These are phyloP conservation scores for Scomber scombrus DNA, from an alignment of 2,113 vertebrate genomes.

Conservation along the genomic window DNA sequence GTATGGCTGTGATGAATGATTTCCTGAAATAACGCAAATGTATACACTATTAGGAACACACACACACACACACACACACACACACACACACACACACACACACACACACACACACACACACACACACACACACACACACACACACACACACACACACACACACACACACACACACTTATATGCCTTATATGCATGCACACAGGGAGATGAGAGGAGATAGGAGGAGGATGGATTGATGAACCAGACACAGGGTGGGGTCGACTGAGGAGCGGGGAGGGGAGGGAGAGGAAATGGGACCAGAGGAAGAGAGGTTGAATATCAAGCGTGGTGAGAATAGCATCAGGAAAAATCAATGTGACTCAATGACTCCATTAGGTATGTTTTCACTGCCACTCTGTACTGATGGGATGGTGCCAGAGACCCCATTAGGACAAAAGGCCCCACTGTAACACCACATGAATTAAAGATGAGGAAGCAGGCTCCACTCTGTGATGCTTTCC, in stretches of 20 bases:
- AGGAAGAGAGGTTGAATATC: slow-evolving; percentile 58
- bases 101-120: background rate
- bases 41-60: background rate
- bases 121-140: background rate
- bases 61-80: background rate
- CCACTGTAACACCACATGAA: slow-evolving; percentile 75
- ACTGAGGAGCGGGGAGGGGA: slow-evolving; percentile 16
- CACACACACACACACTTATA: no score
- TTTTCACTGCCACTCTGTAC: slow-evolving; percentile 69
- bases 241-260: slow-evolving; percentile 67
- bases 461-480: slow-evolving; percentile 79
- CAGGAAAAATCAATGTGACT: slow-evolving; percentile 84
- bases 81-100: no score
- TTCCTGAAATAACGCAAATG: background rate
- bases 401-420: slow-evolving; percentile 77
- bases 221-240: slow-evolving; percentile 38
- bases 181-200: background rate
- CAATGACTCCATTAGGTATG: slow-evolving; percentile 79
- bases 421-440: slow-evolving; percentile 76
- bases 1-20: background rate
- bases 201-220: slow-evolving; percentile 6
- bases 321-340: slow-evolving; percentile 54
- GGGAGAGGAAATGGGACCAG: slow-evolving; percentile 52
- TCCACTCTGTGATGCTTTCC: slow-evolving; percentile 27
- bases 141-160: no score